These are phyloP conservation scores for Cnemophilus loriae DNA, from an alignment of 2,113 vertebrate species.

Conservation along the genomic window DNA sequence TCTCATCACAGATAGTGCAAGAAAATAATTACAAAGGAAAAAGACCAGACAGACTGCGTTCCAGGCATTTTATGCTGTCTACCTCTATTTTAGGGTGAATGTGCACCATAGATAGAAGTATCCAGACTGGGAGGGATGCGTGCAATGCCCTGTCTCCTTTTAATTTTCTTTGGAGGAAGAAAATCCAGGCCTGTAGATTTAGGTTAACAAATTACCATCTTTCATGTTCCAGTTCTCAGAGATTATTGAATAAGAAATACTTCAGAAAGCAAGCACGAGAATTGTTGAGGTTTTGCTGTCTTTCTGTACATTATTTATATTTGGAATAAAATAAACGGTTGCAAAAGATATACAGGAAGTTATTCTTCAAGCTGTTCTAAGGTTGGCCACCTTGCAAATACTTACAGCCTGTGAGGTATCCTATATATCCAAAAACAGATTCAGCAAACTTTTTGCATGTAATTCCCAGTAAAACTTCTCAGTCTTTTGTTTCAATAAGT, in stretches of 20 bases:
- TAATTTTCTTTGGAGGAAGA: not conserved
- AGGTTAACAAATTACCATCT: not conserved
- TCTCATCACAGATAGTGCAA: not conserved
- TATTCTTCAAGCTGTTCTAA: not conserved
- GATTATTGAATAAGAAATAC: not conserved
- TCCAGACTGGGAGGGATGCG: not conserved
- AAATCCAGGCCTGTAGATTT: not conserved
- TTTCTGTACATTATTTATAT: not conserved
- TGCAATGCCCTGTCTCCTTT: not conserved
- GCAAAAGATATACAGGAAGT: not conserved
- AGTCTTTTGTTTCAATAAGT: not conserved
- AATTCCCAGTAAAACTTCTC: not conserved
- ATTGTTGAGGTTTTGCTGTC: not conserved
- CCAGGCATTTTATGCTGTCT: slow-evolving; percentile 35
- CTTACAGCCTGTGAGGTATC: not conserved
- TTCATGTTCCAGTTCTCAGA: not conserved
- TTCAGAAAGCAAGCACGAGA: not conserved
- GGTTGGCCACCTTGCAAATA: not conserved
- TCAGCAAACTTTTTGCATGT: not conserved
- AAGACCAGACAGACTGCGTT: not conserved
- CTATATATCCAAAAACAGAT: not conserved
- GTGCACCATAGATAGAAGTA: not conserved
- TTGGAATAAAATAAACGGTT: not conserved
- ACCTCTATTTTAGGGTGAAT: not conserved
- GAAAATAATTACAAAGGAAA: not conserved